phyloP scores from a whole-genome alignment of 2,888 invertebrate genomes.

The Drosophila borborema region DNA sequence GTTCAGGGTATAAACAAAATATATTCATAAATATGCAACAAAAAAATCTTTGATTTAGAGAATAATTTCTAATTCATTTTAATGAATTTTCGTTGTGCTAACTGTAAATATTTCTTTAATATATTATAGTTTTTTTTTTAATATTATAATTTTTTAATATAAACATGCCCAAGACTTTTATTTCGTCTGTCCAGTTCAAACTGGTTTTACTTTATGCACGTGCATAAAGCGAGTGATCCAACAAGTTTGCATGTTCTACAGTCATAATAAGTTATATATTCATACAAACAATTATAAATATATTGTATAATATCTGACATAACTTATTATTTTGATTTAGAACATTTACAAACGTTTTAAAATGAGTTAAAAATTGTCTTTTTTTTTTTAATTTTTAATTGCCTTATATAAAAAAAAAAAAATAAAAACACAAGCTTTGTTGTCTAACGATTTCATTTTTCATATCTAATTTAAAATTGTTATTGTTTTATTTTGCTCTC shows the following conservation, averaged over 20 bases:
- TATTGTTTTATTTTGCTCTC: neutral
- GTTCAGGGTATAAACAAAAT: no score
- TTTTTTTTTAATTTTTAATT: no score
- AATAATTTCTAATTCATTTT: no score
- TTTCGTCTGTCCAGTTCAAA: neutral
- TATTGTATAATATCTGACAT: neutral
- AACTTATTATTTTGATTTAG: neutral
- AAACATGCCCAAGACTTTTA: neutral
- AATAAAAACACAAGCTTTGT: neutral
- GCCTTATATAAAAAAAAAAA: neutral
- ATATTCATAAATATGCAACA: no score
- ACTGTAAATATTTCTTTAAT: neutral
- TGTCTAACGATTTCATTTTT: neutral
- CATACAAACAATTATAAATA: no score
- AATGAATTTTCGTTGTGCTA: no score
- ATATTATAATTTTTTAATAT: neutral
- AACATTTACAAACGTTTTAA: neutral
- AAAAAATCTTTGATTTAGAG: no score
- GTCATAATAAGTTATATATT: neutral
- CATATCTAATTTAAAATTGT: constrained; percentile 1
- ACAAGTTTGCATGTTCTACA: neutral
- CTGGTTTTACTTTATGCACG: neutral
- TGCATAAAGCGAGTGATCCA: neutral
- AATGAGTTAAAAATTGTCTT: neutral
- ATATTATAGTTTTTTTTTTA: neutral